phyloP scores from a whole-genome alignment of 2,797 vertebrate species.

The Gorsachius magnificus region DNA sequence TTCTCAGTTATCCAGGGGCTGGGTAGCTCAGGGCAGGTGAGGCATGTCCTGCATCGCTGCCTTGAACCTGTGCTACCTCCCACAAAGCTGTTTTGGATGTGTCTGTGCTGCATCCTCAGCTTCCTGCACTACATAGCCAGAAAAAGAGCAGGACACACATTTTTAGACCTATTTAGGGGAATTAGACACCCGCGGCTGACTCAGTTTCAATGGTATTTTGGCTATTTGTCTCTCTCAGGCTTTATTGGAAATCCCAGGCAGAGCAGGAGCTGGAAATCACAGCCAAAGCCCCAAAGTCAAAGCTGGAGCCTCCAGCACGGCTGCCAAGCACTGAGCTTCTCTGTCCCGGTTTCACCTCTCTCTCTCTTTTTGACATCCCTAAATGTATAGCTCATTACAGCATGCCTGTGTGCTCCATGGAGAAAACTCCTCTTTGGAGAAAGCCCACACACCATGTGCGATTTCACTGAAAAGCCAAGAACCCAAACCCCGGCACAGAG shows the following conservation, averaged over 20 bases:
- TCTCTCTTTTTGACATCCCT: background rate
- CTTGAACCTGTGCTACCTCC: background rate
- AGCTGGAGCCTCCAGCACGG: background rate
- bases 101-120: background rate
- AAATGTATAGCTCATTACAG: background rate
- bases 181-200: background rate
- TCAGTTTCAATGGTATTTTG: background rate
- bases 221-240: background rate
- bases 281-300: background rate
- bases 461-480: background rate
- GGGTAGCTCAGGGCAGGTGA: too few relatives aligned
- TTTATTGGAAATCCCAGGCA: background rate
- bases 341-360: background rate
- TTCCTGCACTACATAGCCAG: background rate
- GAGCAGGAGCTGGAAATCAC: background rate
- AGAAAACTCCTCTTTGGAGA: background rate
- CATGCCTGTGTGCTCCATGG: accelerated
- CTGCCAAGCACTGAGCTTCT: background rate
- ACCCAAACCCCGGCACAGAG: background rate
- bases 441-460: background rate
- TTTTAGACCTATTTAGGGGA: background rate
- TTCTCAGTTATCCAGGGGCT: background rate
- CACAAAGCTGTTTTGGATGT: background rate
- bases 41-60: background rate
- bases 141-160: background rate